Base-by-base conservation (phyloP, 2,888 invertebrate species). In the Megastigmus dorsalis region DNA sequence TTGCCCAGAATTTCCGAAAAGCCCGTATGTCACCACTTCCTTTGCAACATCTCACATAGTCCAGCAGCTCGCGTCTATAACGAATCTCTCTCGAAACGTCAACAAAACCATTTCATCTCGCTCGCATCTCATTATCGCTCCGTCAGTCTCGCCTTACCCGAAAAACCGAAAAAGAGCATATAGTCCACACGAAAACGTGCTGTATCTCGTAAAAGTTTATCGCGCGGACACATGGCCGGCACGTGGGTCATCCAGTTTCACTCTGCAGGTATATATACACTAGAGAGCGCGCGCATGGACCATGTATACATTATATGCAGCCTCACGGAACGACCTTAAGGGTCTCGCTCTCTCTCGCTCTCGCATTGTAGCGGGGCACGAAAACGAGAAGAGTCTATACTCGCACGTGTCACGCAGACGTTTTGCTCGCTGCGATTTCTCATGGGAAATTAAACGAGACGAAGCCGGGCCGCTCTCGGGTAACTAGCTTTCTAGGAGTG, bases 401-500 rank as follows among this genome's bases (percentile, higher is more conserved):
- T n/a, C 43, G 71, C 75, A 75, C 72, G 75, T 75, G 72, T 55
- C 68, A 4, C 52, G 36, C 68, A 65, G 72, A 72, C 71, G 71
- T 20, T 48, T 20, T 7, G 23, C 26, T n/a, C 55, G 28, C 23
- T 15, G 63, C 55, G 23, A 50, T 82, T 85, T 84, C 82, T 84
- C 84, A 81, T 81, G 84, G 84, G 83, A 84, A 84, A 84, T 84
- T 82, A 82, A 82, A 80, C 80, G 81, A 41, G 26, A 54, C n/a
- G 50, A 48, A 10, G 28, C 7, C n/a, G 15, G 18, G 36, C n/a
- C n/a, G n/a, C 23, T 38, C 36, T 30, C 13, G 10, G 28, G 13
- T 28, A 20, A 28, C 43, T 28, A 1, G 23, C 20, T 67, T 41
- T 43, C 59, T 66, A 70, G 28, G 26, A 62, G 33, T 43, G 50